phyloP scores from a whole-genome alignment of 1,140 invertebrate species.

The Sycophila sp. region DNA sequence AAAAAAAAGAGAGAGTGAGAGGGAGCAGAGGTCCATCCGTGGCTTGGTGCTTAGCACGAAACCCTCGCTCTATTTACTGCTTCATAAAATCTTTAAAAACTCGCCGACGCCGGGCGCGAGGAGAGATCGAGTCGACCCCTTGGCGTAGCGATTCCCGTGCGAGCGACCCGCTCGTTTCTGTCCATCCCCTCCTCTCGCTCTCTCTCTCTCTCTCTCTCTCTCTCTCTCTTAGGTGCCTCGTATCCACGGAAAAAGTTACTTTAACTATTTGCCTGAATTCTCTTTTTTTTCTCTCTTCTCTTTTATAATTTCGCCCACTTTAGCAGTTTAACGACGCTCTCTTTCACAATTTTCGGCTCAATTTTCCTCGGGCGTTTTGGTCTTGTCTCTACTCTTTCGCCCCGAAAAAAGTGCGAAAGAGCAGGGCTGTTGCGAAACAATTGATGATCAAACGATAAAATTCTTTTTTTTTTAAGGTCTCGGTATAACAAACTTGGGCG shows the following conservation, averaged over 20 bases:
- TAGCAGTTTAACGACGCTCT: too few relatives aligned
- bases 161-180: background rate
- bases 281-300: background rate
- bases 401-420: background rate
- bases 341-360: background rate
- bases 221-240: background rate
- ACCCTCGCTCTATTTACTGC: constrained; percentile 44
- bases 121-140: too few relatives aligned
- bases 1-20: background rate
- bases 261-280: background rate
- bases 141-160: background rate
- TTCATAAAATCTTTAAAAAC: constrained; percentile 48
- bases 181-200: background rate
- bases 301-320: too few relatives aligned
- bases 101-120: background rate
- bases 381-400: background rate
- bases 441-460: background rate
- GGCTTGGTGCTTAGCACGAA: constrained; percentile 16
- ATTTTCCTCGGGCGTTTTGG: background rate
- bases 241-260: background rate
- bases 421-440: background rate
- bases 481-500: too few relatives aligned
- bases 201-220: background rate
- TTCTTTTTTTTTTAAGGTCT: too few relatives aligned
- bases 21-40: background rate